Conservation (phyloP, 2,113 vertebrate genomes). For the Bos taurus region DNA sequence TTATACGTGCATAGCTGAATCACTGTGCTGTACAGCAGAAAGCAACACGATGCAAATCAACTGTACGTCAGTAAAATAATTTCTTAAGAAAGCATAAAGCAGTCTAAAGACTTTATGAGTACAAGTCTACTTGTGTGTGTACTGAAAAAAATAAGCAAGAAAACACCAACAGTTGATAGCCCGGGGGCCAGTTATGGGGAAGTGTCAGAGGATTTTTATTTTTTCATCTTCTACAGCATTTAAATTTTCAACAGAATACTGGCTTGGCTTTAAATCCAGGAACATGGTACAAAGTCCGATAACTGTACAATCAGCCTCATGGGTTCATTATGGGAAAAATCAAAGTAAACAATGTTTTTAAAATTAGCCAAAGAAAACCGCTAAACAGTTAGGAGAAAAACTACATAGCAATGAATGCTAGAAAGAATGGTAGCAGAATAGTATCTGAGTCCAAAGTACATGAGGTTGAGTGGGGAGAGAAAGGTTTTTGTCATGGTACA, state of each 20-base stretch:
- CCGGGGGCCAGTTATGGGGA: neutral
- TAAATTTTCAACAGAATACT: neutral
- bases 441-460: neutral
- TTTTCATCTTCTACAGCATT: neutral
- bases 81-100: neutral
- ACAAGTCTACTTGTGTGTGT: neutral
- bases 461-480: rapidly evolving
- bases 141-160: neutral
- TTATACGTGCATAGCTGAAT: neutral
- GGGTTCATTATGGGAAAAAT: neutral
- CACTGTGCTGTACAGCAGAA: neutral
- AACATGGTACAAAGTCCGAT: neutral
- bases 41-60: neutral
- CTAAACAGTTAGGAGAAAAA: neutral
- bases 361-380: neutral
- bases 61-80: neutral
- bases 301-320: neutral
- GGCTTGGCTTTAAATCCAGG: neutral
- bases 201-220: neutral
- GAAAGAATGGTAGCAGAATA: neutral
- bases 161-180: neutral
- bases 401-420: neutral
- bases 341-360: neutral
- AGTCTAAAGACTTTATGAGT: neutral
- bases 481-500: neutral